Evolutionary conservation across 2,113 vertebrate genomes (phyloP).

Genomic region (Falco punctatus): DNA sequence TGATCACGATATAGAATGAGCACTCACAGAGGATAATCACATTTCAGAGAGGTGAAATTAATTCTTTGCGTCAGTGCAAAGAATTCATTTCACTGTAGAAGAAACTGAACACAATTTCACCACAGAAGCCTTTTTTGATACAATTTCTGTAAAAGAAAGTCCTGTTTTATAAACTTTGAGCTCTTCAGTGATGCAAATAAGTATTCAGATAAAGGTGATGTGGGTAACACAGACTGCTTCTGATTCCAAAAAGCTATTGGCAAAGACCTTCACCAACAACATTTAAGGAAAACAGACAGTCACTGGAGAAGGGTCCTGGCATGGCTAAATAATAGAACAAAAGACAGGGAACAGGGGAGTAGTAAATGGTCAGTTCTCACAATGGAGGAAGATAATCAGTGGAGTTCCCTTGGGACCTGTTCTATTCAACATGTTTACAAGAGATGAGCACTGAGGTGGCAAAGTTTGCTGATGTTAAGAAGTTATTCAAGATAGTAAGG

Average conservation of each 20-base stretch:
- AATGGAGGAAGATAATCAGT: background rate
- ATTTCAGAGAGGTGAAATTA: background rate
- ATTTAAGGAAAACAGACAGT: background rate
- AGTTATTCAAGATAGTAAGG: background rate
- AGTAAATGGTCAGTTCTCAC: background rate
- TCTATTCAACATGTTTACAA: conserved; percentile 11
- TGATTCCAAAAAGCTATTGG: background rate
- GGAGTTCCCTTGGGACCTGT: background rate
- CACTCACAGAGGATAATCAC: background rate
- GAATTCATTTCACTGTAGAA: background rate
- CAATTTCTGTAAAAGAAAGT: background rate
- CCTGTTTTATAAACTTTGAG: background rate
- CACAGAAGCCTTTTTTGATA: background rate
- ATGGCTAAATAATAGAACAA: background rate
- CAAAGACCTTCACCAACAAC: background rate
- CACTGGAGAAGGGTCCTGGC: background rate
- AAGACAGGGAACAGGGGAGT: background rate
- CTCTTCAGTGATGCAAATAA: background rate
- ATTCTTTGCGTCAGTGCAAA: background rate
- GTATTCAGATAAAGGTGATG: background rate
- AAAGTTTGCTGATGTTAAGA: background rate
- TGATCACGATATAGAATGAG: background rate
- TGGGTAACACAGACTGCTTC: background rate
- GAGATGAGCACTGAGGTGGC: background rate
- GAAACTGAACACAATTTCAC: background rate